phyloP scores from a whole-genome alignment of 1,140 invertebrate species.

The Mesaphorura yosii region DNA sequence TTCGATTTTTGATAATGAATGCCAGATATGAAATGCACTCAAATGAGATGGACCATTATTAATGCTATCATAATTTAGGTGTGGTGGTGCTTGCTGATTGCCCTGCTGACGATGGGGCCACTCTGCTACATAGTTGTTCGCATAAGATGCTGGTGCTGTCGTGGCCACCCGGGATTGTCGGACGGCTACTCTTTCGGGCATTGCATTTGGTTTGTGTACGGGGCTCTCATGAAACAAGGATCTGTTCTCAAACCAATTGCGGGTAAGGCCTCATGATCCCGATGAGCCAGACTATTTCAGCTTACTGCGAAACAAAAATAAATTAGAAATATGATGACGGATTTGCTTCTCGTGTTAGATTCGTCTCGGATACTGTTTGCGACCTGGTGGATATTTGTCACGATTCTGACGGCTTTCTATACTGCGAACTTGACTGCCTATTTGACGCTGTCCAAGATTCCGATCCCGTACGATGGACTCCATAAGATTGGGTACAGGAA shows the following conservation, averaged over 20 bases:
- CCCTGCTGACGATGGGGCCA: slow-evolving; percentile 59
- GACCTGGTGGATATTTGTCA: slow-evolving; percentile 83
- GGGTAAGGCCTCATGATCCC: too few species aligned
- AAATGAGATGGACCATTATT: too few species aligned
- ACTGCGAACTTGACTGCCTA: slow-evolving; percentile 83
- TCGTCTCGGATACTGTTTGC: slow-evolving; percentile 69
- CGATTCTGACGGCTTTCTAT: slow-evolving; percentile 77
- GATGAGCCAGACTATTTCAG: too few species aligned
- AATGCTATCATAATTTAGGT: too few species aligned
- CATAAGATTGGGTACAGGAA: slow-evolving; percentile 54
- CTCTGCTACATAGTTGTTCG: slow-evolving; percentile 60
- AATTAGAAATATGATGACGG: neutral
- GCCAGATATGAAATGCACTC: too few species aligned
- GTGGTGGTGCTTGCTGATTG: slow-evolving; percentile 61
- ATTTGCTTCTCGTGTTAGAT: slow-evolving; percentile 42
- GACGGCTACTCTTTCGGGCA: slow-evolving; percentile 49
- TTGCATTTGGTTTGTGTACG: slow-evolving; percentile 77
- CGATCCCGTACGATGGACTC: slow-evolving; percentile 56
- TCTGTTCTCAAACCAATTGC: slow-evolving; percentile 61
- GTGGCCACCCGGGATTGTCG: slow-evolving; percentile 38
- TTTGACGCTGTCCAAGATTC: slow-evolving; percentile 68
- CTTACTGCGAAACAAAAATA: neutral
- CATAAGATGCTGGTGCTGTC: slow-evolving; percentile 43
- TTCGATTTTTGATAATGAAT: too few species aligned
- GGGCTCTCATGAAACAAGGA: slow-evolving; percentile 75